Evolutionary conservation across 2,797 vertebrate genomes (phyloP).

Genomic region (Esox masquinongy): DNA sequence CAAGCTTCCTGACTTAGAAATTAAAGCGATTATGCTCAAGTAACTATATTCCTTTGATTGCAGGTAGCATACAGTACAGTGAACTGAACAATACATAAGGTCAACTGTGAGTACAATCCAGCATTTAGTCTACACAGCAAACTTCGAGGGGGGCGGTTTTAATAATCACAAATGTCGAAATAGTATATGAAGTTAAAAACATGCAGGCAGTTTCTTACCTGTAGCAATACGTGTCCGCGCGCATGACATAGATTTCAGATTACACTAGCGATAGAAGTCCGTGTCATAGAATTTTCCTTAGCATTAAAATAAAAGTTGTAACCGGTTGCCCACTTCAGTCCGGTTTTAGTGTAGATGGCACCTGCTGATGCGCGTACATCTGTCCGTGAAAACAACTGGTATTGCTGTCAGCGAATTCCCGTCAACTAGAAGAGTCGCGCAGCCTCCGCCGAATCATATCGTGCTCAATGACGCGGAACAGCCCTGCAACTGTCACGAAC

Average conservation of each 20-base stretch:
- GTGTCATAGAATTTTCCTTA: slow-evolving; percentile 24
- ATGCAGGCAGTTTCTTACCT: slow-evolving; percentile 67
- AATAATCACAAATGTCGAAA: neutral
- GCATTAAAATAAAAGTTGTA: slow-evolving; percentile 23
- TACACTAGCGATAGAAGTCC: slow-evolving; percentile 48
- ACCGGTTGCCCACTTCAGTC: slow-evolving; percentile 37
- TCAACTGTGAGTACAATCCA: neutral
- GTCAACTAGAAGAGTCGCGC: slow-evolving; percentile 48
- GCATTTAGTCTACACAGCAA: neutral
- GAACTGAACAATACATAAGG: neutral
- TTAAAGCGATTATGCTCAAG: neutral
- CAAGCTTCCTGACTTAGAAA: neutral
- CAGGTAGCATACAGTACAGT: neutral
- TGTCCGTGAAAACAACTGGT: slow-evolving; percentile 53
- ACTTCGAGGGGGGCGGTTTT: neutral
- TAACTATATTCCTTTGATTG: neutral
- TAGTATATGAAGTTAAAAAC: slow-evolving; percentile 30
- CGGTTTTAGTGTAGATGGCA: slow-evolving; percentile 38
- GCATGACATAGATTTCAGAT: slow-evolving; percentile 48
- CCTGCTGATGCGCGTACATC: slow-evolving; percentile 52
- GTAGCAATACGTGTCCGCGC: slow-evolving; percentile 34
- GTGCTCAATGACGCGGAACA: slow-evolving; percentile 70
- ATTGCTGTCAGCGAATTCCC: slow-evolving; percentile 64
- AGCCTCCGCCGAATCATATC: slow-evolving; percentile 14
- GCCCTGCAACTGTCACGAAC: neutral